Evolutionary conservation across 2,888 invertebrate genomes (phyloP).

Genomic region (Pterobdella sp.): DNA sequence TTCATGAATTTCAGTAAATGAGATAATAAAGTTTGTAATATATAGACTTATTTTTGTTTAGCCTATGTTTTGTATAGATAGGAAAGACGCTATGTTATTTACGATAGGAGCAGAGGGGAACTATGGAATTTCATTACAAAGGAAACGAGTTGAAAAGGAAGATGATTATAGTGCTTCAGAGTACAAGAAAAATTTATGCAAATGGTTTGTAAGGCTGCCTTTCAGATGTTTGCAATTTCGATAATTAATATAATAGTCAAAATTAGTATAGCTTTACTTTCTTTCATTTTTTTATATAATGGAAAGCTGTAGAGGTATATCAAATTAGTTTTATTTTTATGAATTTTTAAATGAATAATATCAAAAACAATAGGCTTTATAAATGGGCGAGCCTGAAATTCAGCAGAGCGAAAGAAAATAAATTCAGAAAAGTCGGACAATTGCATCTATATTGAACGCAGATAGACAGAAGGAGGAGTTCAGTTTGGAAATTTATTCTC

Average conservation of each 20-base stretch:
- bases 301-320: no score
- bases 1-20: no score
- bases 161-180: background rate
- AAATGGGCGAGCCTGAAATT: background rate
- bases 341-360: no score
- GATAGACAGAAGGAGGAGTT: no score
- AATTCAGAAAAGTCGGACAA: background rate
- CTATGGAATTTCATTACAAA: background rate
- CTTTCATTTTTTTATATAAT: no score
- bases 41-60: background rate
- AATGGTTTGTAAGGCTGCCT: background rate
- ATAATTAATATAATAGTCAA: no score
- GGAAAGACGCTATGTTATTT: constrained; percentile 1
- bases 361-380: no score
- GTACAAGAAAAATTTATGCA: background rate
- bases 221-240: no score
- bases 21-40: background rate
- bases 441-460: background rate
- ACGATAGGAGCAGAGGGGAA: background rate
- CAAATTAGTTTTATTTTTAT: no score
- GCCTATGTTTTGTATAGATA: background rate
- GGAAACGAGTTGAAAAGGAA: background rate
- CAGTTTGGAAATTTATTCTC: no score
- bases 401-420: background rate
- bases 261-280: no score